Evolutionary conservation across 2,888 invertebrate species (phyloP), one percentile per base, ranked within the genome.

Genomic region (Temnothorax ravouxi): DNA sequence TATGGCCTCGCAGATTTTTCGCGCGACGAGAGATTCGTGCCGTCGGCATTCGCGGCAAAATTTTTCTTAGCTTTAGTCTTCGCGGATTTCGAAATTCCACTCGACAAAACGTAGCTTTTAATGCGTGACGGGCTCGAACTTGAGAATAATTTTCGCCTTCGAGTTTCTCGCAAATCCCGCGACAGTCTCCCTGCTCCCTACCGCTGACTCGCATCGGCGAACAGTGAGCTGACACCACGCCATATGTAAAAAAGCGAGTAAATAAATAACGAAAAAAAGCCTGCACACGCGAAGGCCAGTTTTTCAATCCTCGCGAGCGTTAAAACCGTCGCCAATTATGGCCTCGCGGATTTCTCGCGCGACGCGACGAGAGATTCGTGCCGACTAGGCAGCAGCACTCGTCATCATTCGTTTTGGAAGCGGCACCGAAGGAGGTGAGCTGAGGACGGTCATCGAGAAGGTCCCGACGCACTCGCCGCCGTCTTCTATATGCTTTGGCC

Each of bases 401-500:
- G 38, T 25, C 44, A 13, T 8, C 44, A 9, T 62, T 75, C 34
- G 34, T 75, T 62, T 59, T 59, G 44, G 34, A 50, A 62, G 8
- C 29, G 61, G 44, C 72, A 15, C 5, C 74, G 52, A 52, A 41
- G 52, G 41, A 56, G 38, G 50, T 11, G 56, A 21, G 44, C 3
- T 13, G 76, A 66, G 21, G 11, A 59, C 79, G 21, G 21, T 69
- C 69, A 25, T 25, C 79, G 59, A 69, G 59, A 69, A 79, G 69
- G 59, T 38, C 71, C 71, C 71, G 38, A 54, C 41, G 52, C 50
- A 47, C 34, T 47, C 61, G 54, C 21, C 18, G 21, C 18, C 66
- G 29, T 29, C 29, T 29, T 44, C 29, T 21, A 9, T 2, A 21
- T 5, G 1, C 18, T 50, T 52, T 25, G 69, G 69, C 47, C 79